Conservation (phyloP, 2,888 invertebrate genomes). For the Pyrrhia umbra region DNA sequence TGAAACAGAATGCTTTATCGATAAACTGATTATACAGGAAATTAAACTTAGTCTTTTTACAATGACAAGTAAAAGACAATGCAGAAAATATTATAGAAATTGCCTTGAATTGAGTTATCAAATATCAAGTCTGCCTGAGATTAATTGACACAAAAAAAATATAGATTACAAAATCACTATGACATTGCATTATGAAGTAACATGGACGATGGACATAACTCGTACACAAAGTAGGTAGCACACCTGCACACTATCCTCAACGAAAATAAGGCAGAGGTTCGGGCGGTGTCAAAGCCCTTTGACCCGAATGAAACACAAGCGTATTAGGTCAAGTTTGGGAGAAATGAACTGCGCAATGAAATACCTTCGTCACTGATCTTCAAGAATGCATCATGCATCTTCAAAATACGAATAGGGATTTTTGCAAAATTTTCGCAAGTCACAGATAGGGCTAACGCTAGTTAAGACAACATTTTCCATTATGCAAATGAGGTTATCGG, state of each 20-base stretch:
- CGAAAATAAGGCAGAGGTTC: background rate
- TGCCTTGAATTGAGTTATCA: slow-evolving; percentile 39
- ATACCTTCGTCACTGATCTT: background rate
- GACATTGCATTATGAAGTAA: slow-evolving; percentile 6
- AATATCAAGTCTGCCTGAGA: slow-evolving; percentile 3
- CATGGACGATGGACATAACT: background rate
- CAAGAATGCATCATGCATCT: background rate
- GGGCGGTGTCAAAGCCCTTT: slow-evolving; percentile 28
- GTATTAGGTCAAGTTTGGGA: slow-evolving; percentile 26
- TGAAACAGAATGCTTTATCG: slow-evolving; percentile 18
- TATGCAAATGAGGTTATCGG: slow-evolving; percentile 20
- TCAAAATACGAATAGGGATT: background rate
- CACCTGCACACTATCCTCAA: background rate
- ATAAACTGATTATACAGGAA: slow-evolving; percentile 28
- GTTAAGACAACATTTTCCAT: background rate
- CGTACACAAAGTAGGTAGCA: slow-evolving; percentile 3
- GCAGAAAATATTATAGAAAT: slow-evolving; percentile 5
- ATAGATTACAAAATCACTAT: slow-evolving; percentile 3
- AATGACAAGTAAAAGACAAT: slow-evolving; percentile 20
- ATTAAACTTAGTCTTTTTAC: slow-evolving; percentile 25
- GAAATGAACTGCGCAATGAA: background rate
- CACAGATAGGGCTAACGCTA: background rate
- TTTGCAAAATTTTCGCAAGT: background rate
- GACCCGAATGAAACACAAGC: slow-evolving; percentile 8
- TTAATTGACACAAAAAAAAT: slow-evolving; percentile 31